Base-by-base conservation (phyloP, 2,888 invertebrate genomes). In the Phengaris alcon region DNA sequence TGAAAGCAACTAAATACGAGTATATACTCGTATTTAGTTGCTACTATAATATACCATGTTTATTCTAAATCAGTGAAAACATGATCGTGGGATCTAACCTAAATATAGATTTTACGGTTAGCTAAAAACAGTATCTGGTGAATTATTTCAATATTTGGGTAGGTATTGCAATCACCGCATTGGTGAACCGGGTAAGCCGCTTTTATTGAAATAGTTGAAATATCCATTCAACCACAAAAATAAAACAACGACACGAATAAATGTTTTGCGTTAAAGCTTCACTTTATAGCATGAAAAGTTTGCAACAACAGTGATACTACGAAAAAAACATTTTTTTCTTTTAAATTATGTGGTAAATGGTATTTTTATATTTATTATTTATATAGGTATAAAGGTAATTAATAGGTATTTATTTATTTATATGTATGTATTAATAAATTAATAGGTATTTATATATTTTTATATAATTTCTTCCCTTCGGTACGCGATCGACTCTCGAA, bases 281-380 rank as follows among this genome's bases (percentile, higher is more conserved):
- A 51, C 15, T 15, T 6, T 51, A 12, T 48, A 10, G 48, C 48
- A 10, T 48, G 70, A 51, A 70, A 48, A 51, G 15, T 70, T 15
- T 70, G 48, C 5, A 70, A 22, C 70, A 51, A 46, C 48, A 70
- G 51, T 70, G 35, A 51, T 48, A 22, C 10, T 22, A 22, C 22
- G 78, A 75, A 54, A 22, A 52, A 48, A 68, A n/a, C n/a, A n/a
- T 77, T 77, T 79, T 1, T 9, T n/a, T 55, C 22, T 5, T 64
- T 64, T 10, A 10, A 64, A 64, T 52, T 48, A 8, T 48, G 48
- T 48, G 6, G 48, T 48, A 6, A 7, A 48, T 3, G 35, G 0
- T 48, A 7, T 48, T 48, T 48, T n/a, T n/a, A n/a, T n/a, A n/a
- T n/a, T n/a, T n/a, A n/a, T n/a, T n/a, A n/a, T n/a, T n/a, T n/a